Base-by-base conservation (phyloP, 2,797 vertebrate species). In the Darevskia nairensis region DNA sequence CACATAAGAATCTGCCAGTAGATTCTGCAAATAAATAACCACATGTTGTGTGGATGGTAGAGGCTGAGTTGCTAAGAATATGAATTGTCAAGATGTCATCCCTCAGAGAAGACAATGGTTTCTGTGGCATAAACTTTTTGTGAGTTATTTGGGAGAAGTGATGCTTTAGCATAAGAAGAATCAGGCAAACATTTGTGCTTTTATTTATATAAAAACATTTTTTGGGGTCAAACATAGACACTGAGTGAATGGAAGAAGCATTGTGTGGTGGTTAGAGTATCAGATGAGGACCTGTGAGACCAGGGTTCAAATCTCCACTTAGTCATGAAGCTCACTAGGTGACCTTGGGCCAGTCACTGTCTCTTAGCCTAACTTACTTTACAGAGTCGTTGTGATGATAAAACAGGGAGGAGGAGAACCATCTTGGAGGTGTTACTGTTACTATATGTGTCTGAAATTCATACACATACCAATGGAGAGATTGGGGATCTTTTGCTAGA, bases 11-110 rank as follows among this genome's bases (percentile, higher is more conserved):
- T 86, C 80, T 89, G 29, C 77, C 92, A 85, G 80, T 66, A 85
- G 72, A 87, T 88, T 74, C 25, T 84, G 5, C 11, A 19, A 75
- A 68, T 86, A 90, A 92, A 35, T 76, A 90, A 80, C 5, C 23
- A 87, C 77, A 89, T 88, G 69, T 80, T 92, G 85, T 91, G 92
- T 91, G 84, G 71, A 69, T 90, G 80, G 61, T 8, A 92, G 41
- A 80, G 41, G 76, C 72, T 85, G 25, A 50, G 88, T 88, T 29
- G 88, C 61, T 93, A 85, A 91, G 88, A 91, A 64, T 44, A 27
- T 29, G 8, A 69, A 55, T 27, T 0, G 71, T 69, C 0, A 59
- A 39, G 86, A 84, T 1, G 77, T 46, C 15, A 46, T 90, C 81
- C 39, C 32, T 88, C 77, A 85, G 59, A 92, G 86, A 82, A 87